Conservation (phyloP, 2,888 invertebrate genomes). For the Glaucopsyche alexis region DNA sequence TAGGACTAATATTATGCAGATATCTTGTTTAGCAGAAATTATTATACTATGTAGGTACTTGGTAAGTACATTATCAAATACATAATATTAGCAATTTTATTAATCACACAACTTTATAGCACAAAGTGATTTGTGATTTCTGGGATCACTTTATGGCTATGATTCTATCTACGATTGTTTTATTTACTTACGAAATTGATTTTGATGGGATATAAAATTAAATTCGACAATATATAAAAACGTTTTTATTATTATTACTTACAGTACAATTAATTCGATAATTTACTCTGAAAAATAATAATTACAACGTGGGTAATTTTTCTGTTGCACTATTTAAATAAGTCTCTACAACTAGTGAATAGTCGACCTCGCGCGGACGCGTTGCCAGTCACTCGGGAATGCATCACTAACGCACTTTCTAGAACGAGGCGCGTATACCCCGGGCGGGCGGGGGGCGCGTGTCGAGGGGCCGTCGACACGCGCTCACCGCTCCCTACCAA, state of each 20-base stretch:
- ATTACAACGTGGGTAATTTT: slow-evolving; percentile 74
- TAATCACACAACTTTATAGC: too few species aligned
- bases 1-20: background rate
- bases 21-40: background rate
- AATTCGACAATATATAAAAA: slow-evolving; percentile 55
- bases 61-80: too few species aligned
- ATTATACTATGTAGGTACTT: background rate
- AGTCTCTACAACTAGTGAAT: slow-evolving; percentile 73
- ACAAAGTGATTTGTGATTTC: too few species aligned
- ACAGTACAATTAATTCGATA: slow-evolving; percentile 77
- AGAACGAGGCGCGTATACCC: slow-evolving; percentile 42
- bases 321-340: slow-evolving; percentile 72
- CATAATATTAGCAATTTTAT: too few species aligned
- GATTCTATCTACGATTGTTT: too few species aligned
- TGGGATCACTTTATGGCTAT: too few species aligned
- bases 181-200: background rate
- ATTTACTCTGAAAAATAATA: slow-evolving; percentile 72
- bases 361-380: slow-evolving; percentile 54
- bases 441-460: slow-evolving; percentile 66
- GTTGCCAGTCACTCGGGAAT: slow-evolving; percentile 50
- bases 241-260: slow-evolving; percentile 69
- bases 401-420: slow-evolving; percentile 45
- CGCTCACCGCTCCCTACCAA: slow-evolving; percentile 62
- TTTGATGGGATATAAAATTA: slow-evolving; percentile 37
- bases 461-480: slow-evolving; percentile 76